phyloP scores from a whole-genome alignment of 2,888 invertebrate species.

The Hirtodrosophila alboralis region DNA sequence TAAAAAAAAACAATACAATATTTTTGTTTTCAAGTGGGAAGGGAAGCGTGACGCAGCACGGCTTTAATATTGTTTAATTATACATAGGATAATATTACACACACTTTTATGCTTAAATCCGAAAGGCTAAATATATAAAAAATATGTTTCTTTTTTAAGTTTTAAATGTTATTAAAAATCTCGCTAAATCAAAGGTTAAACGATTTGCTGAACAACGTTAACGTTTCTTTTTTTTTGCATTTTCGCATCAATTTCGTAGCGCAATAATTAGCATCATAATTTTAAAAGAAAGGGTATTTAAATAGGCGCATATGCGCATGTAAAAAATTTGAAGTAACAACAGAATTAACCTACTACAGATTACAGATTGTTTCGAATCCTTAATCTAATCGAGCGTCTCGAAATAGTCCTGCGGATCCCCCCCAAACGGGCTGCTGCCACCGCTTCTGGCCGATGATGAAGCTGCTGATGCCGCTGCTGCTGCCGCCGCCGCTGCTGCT shows the following conservation, averaged over 20 bases:
- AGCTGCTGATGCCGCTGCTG: constrained; percentile 34
- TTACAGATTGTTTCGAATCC: constrained; percentile 41
- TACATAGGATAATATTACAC: constrained; percentile 56
- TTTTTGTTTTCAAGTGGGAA: constrained; percentile 18
- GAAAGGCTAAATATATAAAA: constrained; percentile 58
- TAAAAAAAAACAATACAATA: too few species aligned
- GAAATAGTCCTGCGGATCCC: constrained; percentile 67
- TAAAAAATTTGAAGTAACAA: constrained; percentile 65
- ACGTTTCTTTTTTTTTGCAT: too few species aligned
- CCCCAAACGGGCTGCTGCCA: constrained; percentile 57
- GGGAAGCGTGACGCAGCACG: constrained; percentile 42
- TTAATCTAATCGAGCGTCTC: constrained; percentile 73
- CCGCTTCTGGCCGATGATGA: constrained; percentile 37
- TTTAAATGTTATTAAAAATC: constrained; percentile 60
- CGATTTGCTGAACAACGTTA: too few species aligned
- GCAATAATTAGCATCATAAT: constrained; percentile 19
- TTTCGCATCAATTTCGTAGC: constrained; percentile 15
- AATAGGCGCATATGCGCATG: constrained; percentile 35
- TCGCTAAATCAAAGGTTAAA: constrained; percentile 39
- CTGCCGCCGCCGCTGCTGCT: constrained; percentile 35
- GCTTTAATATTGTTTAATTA: constrained; percentile 37
- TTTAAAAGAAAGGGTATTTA: constrained; percentile 37
- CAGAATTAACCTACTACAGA: constrained; percentile 69
- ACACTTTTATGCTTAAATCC: constrained; percentile 42
- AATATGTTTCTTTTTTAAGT: constrained; percentile 48